Evolutionary conservation across 2,113 vertebrate genomes (phyloP), one percentile per base, ranked within the genome.

Genomic region (Cnemophilus loriae): DNA sequence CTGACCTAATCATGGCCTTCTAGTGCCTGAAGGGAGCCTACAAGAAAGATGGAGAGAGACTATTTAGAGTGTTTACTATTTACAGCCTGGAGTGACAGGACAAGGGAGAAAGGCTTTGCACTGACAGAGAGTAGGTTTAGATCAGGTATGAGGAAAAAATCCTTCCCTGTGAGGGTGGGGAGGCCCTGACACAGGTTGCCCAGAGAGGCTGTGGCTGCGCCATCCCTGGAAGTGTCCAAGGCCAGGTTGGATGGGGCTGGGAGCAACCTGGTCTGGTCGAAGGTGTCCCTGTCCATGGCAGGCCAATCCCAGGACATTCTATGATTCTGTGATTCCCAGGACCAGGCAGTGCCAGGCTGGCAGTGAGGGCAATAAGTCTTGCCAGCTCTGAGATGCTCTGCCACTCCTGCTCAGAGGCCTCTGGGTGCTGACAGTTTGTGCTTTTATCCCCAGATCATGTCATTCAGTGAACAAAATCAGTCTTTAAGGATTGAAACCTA

Each of bases 371-470:
- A 42, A 0, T 7, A 11, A 49, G 6, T 12, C n/a, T 44, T 5
- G 2, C 41, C 14, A 7, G 47, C 68, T 70, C 23, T 0, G 2
- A 6, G 49, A 11, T 2, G 8, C 17, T 41, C 23, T 26, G 3
- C 28, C 3, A 9, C 21, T 61, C 59, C 63, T 27, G 3, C 81
- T 52, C 41, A 23, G 8, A 24, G 24, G 61, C 10, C 32, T 47
- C 87, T 23, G 55, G 26, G 23, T 14, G 46, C 73, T 23, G 22
- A 5, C 11, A 16, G 19, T 30, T 56, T 13, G 33, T 18, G 7
- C 23, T 55, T 88, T 67, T 28, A 33, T 35, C 33, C 52, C 71
- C 53, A 41, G 47, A 21, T 44, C 7, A 0, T 3, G 14, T 7
- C 12, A 11, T 11, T 49, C 23, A 3, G 3, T 4, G 52, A 61